phyloP scores from a whole-genome alignment of 1,140 invertebrate species.

The Eurosta solidaginis region DNA sequence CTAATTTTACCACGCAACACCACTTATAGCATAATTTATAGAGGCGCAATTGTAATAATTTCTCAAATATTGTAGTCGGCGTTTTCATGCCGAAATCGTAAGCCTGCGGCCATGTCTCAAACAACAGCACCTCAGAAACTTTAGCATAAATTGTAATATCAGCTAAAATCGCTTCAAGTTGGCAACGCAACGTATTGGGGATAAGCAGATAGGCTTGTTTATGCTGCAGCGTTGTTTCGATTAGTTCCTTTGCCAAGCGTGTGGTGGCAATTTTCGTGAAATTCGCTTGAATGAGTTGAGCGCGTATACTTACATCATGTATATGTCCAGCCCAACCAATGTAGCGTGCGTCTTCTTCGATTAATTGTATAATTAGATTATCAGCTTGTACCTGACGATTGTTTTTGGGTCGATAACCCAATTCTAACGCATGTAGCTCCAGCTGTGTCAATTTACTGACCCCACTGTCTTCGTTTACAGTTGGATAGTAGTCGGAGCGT shows the following conservation, averaged over 20 bases:
- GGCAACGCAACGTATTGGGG: slow-evolving; percentile 41
- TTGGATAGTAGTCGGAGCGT: slow-evolving; percentile 26
- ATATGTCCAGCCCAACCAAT: slow-evolving; percentile 44
- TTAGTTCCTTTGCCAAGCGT: slow-evolving; percentile 49
- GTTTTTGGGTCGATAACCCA: slow-evolving; percentile 32
- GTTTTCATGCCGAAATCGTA: slow-evolving; percentile 62
- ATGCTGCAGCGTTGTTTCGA: slow-evolving; percentile 49
- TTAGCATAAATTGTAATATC: slow-evolving; percentile 62
- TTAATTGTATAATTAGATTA: slow-evolving; percentile 38
- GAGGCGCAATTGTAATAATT: slow-evolving; percentile 60
- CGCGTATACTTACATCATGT: slow-evolving; percentile 47
- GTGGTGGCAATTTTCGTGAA: slow-evolving; percentile 50
- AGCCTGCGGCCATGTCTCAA: slow-evolving; percentile 61
- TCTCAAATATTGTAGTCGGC: slow-evolving; percentile 60
- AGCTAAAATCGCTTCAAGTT: slow-evolving; percentile 58
- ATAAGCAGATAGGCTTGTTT: slow-evolving; percentile 43
- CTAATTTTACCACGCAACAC: slow-evolving; percentile 62
- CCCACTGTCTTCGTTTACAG: background rate
- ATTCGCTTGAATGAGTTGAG: slow-evolving; percentile 56
- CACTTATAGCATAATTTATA: slow-evolving; percentile 69
- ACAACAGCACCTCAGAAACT: slow-evolving; percentile 55
- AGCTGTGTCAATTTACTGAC: slow-evolving; percentile 37
- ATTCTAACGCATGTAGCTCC: slow-evolving; percentile 44
- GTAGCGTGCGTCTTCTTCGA: slow-evolving; percentile 44
- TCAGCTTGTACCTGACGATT: slow-evolving; percentile 36